Evolutionary conservation across 1,140 invertebrate genomes (phyloP), one percentile per base, ranked within the genome.

Genomic region (Pseudobourletiella spinata): DNA sequence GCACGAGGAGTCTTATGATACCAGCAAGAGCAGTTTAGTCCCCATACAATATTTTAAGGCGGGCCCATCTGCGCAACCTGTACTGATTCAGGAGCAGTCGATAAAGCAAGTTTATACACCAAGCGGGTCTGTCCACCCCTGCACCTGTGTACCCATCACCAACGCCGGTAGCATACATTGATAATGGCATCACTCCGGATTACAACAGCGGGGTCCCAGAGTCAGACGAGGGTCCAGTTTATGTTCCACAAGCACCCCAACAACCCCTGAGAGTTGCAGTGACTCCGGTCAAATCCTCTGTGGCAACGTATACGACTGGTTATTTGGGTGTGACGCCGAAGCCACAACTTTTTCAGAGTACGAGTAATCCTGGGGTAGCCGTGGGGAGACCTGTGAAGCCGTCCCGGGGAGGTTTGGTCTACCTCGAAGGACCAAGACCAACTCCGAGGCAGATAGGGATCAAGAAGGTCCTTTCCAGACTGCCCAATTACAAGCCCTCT

Each of bases 41-140:
- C 65, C 65, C 2, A 59, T 66, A 3, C 57, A 66, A 42, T 52
- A 22, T 51, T 66, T 66, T 29, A 66, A 66, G 44, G 65, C 65
- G 16, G 65, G 65, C 3, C 65, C 65, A 29, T 51, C 55, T 8
- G 46, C 20, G 2, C 4, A 57, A 57, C 4, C 57, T 30, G 16
- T 18, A 50, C 24, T 29, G 35, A 22, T 24, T 30, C 16, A 30
- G 18, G 20, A 32, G 22, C 52, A 55, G 20, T 52, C 50, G 46
- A 42, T 48, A 22, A 24, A n/a, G 16, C 48, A 51, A 51, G 14
- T 6, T 6, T 51, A 24, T 24, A 26, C 8, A 14, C 32, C 8
- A 43, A 8, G 16, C 2, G 8, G 24, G 8, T 30, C 11, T 22
- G 16, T 48, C 44, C 18, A 35, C 24, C 2, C 11, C 11, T 28